Base-by-base conservation (phyloP, 2,888 invertebrate species). In the Epirrita christyi region DNA sequence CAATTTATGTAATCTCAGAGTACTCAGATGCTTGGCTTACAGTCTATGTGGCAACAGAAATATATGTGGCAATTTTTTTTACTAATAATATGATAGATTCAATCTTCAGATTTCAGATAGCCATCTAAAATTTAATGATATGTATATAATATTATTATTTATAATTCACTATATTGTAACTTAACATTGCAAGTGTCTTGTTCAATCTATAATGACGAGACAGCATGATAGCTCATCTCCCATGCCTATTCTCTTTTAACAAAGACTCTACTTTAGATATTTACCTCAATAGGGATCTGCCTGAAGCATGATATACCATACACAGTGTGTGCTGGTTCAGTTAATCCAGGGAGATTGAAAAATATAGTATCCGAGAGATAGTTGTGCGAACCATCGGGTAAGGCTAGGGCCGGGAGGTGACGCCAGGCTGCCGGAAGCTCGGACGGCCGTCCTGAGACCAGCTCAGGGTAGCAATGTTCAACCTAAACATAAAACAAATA, bases 321-420 rank as follows among this genome's bases (percentile, higher is more conserved):
- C 9, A 99, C 95, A 47, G 98, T 98, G 71, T 95, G 94, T 55
- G 95, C 95, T 5, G 97, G 96, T 78, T 97, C 95, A 46, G 94
- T 94, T 42, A 97, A 92, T 71, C 98, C 97, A 34, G 99, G 99
- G 60, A 99, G 92, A 85, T 98, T 97, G 84, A 99, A 99, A 89
- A 96, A 99, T 64, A 99, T 97, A 0, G 98, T 98, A 78, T 99
- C 99, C 75, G 98, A 96, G 53, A 96, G 94, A 79, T 95, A 98
- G 90, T 99, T 99, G 80, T 99, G 99, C 9, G 99, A 98, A 37
- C 99, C 99, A 93, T 99, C 99, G 9, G 99, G 99, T 63, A 99
- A 88, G 0, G 99, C 98, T 47, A 99, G 88, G 0, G 99, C 98
- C n/a, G 99, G 98, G 52, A 99, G 91, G 84, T 98, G 97, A 73